Conservation (phyloP, 2,888 invertebrate species). For the Aphrophora alni region DNA sequence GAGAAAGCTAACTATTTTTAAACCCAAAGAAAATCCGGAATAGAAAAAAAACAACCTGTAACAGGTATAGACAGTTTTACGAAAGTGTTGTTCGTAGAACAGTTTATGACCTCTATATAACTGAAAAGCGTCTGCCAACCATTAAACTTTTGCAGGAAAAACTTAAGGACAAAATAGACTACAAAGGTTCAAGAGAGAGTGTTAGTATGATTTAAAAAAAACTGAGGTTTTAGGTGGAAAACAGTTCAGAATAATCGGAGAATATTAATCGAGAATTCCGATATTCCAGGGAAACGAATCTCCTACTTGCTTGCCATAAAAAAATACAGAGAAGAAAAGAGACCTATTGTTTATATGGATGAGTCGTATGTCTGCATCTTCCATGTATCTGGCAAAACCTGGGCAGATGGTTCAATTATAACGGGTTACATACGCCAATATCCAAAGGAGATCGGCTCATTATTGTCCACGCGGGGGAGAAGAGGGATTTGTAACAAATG, state of each 20-base stretch:
- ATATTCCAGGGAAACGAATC: not conserved
- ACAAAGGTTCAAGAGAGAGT: not conserved
- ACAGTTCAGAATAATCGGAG: not conserved
- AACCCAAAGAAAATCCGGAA: not conserved
- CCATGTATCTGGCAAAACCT: not conserved
- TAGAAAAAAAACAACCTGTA: not conserved
- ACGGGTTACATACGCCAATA: constrained; percentile 2
- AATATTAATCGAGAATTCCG: not conserved
- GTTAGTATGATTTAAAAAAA: constrained; percentile 3
- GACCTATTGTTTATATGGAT: constrained; percentile 26
- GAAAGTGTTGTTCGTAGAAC: not conserved
- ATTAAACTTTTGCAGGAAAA: not conserved
- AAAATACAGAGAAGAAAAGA: not conserved
- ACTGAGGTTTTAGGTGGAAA: not conserved
- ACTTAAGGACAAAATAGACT: not conserved
- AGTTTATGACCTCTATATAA: constrained; percentile 2
- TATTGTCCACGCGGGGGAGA: constrained; percentile 19
- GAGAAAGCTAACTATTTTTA: not conserved
- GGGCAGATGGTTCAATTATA: not conserved
- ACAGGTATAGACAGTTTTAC: constrained; percentile 2
- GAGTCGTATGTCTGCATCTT: constrained; percentile 15
- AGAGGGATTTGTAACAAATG: constrained; percentile 21
- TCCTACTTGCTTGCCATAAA: not conserved
- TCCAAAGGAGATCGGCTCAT: constrained; percentile 20
- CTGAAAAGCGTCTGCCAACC: not conserved